These are phyloP conservation scores for Drosophila nr. medialis DNA, from an alignment of 2,888 invertebrate genomes.

Conservation along the genomic window DNA sequence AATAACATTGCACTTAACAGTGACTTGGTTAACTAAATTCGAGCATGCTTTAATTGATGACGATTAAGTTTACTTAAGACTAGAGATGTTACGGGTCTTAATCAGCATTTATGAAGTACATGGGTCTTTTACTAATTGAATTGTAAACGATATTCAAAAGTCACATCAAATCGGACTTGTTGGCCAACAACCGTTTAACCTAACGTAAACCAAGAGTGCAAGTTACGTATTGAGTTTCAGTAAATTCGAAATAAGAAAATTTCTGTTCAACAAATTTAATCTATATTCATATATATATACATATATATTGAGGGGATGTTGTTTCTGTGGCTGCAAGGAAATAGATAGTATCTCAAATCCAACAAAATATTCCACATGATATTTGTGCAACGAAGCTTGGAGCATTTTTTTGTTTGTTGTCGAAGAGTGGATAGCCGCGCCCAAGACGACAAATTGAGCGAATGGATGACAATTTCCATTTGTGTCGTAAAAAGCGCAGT, in stretches of 20 bases:
- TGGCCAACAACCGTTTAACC: background rate
- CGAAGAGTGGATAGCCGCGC: constrained; percentile 20
- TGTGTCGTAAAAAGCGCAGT: constrained; percentile 77
- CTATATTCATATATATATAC: background rate
- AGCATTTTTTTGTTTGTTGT: constrained; percentile 12
- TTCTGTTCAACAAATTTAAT: background rate
- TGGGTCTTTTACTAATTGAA: background rate
- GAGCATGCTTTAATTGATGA: background rate
- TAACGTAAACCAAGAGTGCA: background rate
- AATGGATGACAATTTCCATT: constrained; percentile 83
- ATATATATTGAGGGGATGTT: constrained; percentile 14
- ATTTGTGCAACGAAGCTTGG: constrained; percentile 70
- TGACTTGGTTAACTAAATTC: background rate
- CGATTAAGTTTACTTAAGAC: background rate
- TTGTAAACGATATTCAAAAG: background rate
- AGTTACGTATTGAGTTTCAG: background rate
- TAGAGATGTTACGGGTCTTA: background rate
- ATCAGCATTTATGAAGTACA: background rate
- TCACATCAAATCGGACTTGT: background rate
- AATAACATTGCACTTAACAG: background rate
- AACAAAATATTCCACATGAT: constrained; percentile 56
- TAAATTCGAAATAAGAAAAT: background rate
- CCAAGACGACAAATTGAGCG: constrained; percentile 82
- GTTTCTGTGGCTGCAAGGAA: constrained; percentile 48
- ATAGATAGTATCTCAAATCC: constrained; percentile 46